Percentiles rank a stretch among this genome's conserved stretches.
Evolutionary conservation across 1,140 invertebrate genomes (phyloP).

Genomic region (Drosophila ercepeae): DNA sequence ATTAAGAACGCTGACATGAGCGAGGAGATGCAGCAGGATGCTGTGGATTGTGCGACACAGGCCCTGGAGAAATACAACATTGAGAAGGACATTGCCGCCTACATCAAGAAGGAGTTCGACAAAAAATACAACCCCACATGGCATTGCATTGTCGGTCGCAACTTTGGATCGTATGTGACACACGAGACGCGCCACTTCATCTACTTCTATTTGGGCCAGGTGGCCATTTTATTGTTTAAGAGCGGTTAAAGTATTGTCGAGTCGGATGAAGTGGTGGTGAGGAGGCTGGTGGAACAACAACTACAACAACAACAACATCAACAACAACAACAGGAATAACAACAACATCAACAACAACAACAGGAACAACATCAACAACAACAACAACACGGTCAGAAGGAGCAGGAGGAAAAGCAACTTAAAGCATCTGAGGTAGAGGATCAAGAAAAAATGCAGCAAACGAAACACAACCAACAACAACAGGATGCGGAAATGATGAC

Average conservation of each 20-base stretch:
- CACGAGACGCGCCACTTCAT: slow-evolving; percentile 99
- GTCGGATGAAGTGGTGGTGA: slow-evolving; percentile 79
- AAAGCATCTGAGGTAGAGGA: background rate
- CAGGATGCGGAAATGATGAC: slow-evolving; percentile 52
- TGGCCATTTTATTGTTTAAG: slow-evolving; percentile 99
- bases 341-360: slow-evolving; percentile 4
- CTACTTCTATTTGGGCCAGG: slow-evolving; percentile 98
- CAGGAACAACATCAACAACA: slow-evolving; percentile 1
- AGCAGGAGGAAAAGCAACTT: background rate
- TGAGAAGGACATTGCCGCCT: slow-evolving; percentile 99
- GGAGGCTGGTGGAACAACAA: slow-evolving; percentile 62
- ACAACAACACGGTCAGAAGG: background rate
- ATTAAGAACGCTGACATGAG: slow-evolving; percentile 99
- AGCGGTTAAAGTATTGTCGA: slow-evolving; percentile 91
- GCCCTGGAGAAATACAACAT: slow-evolving; percentile 99
- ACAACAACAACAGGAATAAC: slow-evolving; percentile 6
- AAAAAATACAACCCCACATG: slow-evolving; percentile 99
- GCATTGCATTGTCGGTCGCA: slow-evolving; percentile 97
- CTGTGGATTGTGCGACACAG: slow-evolving; percentile 99
- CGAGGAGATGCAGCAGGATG: slow-evolving; percentile 99
- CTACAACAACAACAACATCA: slow-evolving; percentile 34
- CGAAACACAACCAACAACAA: too few relatives aligned
- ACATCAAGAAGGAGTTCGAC: slow-evolving; percentile 99
- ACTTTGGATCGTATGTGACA: slow-evolving; percentile 97
- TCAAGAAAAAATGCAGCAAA: slow-evolving; percentile 4